Conservation (phyloP, 2,113 vertebrate species). For the Pardalotus punctatus region DNA sequence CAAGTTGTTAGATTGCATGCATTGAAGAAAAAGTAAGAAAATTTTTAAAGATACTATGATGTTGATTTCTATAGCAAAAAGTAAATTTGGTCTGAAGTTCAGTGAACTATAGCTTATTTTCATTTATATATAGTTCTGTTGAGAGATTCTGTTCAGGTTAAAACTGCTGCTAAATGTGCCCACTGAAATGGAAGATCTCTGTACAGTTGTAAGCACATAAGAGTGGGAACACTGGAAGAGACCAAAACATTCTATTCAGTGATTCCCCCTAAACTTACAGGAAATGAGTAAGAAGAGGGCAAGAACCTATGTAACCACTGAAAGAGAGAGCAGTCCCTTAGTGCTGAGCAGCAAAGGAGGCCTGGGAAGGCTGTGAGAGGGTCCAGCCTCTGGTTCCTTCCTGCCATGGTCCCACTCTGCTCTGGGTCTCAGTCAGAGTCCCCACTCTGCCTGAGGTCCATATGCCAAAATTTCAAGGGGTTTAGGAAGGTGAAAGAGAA, state of each 20-base stretch:
- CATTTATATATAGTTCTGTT: neutral
- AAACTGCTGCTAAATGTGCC: neutral
- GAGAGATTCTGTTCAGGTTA: neutral
- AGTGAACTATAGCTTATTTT: neutral
- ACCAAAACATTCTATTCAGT: neutral
- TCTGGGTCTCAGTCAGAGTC: neutral
- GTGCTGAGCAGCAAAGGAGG: neutral
- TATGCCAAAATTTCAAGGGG: fast-evolving
- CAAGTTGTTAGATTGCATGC: neutral
- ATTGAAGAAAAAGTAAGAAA: neutral
- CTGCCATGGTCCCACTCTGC: fast-evolving
- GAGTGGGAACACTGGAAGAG: neutral
- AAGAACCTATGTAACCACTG: neutral
- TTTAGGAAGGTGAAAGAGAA: neutral
- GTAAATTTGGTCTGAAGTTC: neutral
- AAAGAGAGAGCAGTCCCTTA: neutral
- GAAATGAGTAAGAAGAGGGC: neutral
- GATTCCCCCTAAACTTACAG: neutral
- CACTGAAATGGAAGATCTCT: neutral
- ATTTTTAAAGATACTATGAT: neutral
- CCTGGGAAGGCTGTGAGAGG: neutral
- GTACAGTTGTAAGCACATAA: neutral
- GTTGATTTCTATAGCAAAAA: neutral
- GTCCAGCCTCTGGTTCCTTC: neutral
- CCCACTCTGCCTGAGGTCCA: neutral